phyloP scores from a whole-genome alignment of 2,888 invertebrate species.

The Aphidius colemani region DNA sequence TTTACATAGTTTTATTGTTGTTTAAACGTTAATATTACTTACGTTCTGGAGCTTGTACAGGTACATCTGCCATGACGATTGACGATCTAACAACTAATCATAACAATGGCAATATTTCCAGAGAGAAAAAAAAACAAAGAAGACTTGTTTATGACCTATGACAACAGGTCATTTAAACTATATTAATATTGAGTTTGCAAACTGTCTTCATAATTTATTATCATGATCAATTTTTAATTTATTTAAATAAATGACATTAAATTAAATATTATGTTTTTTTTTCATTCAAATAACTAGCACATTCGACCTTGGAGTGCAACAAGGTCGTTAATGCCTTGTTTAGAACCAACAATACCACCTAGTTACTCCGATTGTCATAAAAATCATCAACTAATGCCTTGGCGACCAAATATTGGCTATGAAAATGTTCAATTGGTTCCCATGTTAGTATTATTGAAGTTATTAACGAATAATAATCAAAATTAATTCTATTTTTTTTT shows the following conservation, averaged over 20 bases:
- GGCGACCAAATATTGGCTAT: conserved; percentile 79
- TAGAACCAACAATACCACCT: conserved; percentile 70
- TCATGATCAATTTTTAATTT: neutral
- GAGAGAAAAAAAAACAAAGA: no score
- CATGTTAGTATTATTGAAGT: conserved; percentile 61
- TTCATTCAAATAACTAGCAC: conserved; percentile 63
- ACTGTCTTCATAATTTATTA: neutral
- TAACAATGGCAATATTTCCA: no score
- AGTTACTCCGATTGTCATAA: conserved; percentile 73
- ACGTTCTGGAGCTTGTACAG: conserved; percentile 61
- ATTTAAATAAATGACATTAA: neutral
- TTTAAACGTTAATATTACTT: conserved; percentile 39
- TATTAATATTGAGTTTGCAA: neutral
- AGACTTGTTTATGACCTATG: conserved; percentile 9
- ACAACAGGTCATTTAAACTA: neutral
- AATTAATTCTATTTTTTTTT: no score
- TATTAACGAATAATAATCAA: no score
- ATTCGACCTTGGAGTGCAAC: conserved; percentile 78
- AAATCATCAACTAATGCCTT: conserved; percentile 75
- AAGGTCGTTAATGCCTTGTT: conserved; percentile 65
- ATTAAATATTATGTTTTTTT: neutral
- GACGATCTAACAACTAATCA: conserved; percentile 17
- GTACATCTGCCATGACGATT: conserved; percentile 54
- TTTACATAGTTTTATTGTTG: conserved; percentile 4
- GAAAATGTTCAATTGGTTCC: conserved; percentile 79